Evolutionary conservation across 2,888 invertebrate species (phyloP).

Genomic region (Lycaena phlaeas): DNA sequence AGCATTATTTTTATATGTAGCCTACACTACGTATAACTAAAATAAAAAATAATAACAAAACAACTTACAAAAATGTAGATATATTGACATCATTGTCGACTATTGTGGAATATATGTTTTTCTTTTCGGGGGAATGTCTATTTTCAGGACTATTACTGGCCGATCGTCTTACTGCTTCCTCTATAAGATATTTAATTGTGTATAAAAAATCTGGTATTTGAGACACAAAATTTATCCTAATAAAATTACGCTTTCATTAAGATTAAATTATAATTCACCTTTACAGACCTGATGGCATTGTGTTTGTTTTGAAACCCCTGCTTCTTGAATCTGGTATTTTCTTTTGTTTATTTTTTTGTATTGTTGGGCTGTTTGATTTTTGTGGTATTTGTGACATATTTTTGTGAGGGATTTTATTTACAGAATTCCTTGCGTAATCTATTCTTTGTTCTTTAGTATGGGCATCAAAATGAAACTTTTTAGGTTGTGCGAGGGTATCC

Average conservation of each 20-base stretch:
- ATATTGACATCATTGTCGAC: no score
- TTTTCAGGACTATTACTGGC: slow-evolving; percentile 28
- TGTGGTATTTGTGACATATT: slow-evolving; percentile 19
- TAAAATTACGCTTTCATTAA: no score
- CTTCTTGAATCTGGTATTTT: slow-evolving; percentile 20
- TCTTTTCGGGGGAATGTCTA: not conserved
- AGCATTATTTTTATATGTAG: no score
- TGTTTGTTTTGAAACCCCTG: not conserved
- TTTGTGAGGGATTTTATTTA: slow-evolving; percentile 36
- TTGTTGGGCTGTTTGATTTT: slow-evolving; percentile 18
- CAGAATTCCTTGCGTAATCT: slow-evolving; percentile 34
- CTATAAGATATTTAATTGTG: no score
- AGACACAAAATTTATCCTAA: not conserved
- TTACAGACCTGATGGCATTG: slow-evolving; percentile 56
- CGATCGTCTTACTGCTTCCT: slow-evolving; percentile 22
- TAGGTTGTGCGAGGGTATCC: slow-evolving; percentile 53
- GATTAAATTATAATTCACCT: slow-evolving; percentile 46
- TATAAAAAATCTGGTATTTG: no score
- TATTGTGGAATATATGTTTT: no score
- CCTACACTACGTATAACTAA: no score
- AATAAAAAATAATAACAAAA: no score
- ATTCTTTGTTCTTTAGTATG: slow-evolving; percentile 41
- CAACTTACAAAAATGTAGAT: no score
- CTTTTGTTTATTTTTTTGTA: slow-evolving; percentile 22
- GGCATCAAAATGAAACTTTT: slow-evolving; percentile 43